Evolutionary conservation across 1,140 invertebrate species (phyloP), one percentile per base, ranked within the genome.

Genomic region (Papilio helenus): DNA sequence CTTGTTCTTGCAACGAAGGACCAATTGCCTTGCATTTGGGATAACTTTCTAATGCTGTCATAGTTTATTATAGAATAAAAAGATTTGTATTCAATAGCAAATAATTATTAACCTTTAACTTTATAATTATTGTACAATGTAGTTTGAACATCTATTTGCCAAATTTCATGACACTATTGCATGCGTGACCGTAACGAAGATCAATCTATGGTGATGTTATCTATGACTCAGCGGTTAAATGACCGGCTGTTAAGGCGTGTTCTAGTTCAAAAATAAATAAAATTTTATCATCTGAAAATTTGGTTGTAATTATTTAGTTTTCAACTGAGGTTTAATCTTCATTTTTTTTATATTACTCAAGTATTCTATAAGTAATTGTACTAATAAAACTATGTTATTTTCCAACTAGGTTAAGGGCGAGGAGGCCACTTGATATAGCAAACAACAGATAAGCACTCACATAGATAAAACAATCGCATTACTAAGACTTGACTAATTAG

Each of bases 1-100:
- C 79, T 72, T 78, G 74, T 85, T 80, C 79, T 86, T 87, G 86
- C 81, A 84, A 79, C 84, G 73, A 80, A 61, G 73, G 29, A 73
- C 79, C 78, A 72, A 72, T 71, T 80, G 29, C 34, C 68, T 29
- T 72, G 29, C 29, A 78, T 65, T 76, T 76, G 26, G 23, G 16
- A 76, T 71, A 49, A 76, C 73, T 80, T 80, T 80, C 51, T 61
- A 65, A 77, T 65, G 34, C 4, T 44, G 42, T 77, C 39, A 65
- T 68, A 68, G 26, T 68, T 68, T 34, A 68, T 29, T 68, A 68
- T 68, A 34, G 61, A 34, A 68, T 26, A 14, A 68, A 68, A 68
- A 29, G 9, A 61, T 29, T 68, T 29, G 26, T 18, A 68, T 29
- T 68, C 61, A 68, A 68, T 68, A 12, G 26, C 61, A 34, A 29